Conservation (phyloP, 2,888 invertebrate species). For the Coelinius sp. region DNA sequence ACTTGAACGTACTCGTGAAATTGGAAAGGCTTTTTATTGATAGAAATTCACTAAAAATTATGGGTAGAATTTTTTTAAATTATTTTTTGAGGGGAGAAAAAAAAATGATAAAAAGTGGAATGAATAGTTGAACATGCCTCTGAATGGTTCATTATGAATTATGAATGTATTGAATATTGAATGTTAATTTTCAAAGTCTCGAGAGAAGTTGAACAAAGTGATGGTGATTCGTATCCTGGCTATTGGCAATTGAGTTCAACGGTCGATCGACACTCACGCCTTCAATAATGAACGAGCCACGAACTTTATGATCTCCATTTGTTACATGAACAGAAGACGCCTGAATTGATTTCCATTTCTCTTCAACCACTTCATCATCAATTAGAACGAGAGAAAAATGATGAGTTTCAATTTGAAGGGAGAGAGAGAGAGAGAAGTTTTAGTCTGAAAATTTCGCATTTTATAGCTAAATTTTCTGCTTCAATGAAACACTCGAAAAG, state of each 20-base stretch:
- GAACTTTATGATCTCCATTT: slow-evolving; percentile 34
- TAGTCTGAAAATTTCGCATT: not conserved
- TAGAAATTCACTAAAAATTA: slow-evolving; percentile 13
- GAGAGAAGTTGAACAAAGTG: slow-evolving; percentile 32
- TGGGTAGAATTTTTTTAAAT: too few species aligned
- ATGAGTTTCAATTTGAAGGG: not conserved
- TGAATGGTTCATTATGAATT: not conserved
- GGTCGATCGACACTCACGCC: slow-evolving; percentile 49
- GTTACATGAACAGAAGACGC: slow-evolving; percentile 20
- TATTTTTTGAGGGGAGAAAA: too few species aligned
- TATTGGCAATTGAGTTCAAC: slow-evolving; percentile 48
- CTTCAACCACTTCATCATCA: slow-evolving; percentile 13
- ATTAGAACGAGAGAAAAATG: not conserved
- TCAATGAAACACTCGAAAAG: too few species aligned
- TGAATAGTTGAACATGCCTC: not conserved
- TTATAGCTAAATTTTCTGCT: not conserved
- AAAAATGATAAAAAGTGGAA: not conserved
- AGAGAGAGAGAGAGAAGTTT: not conserved
- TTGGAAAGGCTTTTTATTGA: slow-evolving; percentile 28
- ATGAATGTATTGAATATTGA: not conserved
- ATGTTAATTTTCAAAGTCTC: slow-evolving; percentile 9
- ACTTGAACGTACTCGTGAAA: slow-evolving; percentile 21
- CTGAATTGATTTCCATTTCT: slow-evolving; percentile 21
- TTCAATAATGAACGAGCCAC: slow-evolving; percentile 45
- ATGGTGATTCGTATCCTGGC: slow-evolving; percentile 31